A percentile compares a stretch with the other conserved stretches of the same genome.
Conservation (phyloP, 2,888 invertebrate species). For the Philhelius pedissequus region DNA sequence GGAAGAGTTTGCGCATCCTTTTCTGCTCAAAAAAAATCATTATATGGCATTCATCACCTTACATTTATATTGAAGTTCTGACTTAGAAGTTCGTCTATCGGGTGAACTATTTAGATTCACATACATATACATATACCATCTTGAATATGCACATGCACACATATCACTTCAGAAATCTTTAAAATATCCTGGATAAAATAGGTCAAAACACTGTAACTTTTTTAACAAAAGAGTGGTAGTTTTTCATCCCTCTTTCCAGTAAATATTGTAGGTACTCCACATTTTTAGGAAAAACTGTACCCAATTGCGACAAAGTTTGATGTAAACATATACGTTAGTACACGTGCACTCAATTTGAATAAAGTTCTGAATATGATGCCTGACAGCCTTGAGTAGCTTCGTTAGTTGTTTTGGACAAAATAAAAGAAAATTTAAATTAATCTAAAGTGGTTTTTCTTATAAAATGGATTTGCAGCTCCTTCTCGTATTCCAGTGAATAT, state of each 20-base stretch:
- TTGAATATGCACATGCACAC: not conserved
- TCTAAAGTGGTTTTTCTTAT: not conserved
- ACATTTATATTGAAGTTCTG: not conserved
- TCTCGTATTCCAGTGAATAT: not conserved
- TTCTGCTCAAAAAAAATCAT: not conserved
- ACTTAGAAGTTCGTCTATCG: not conserved
- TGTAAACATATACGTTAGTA: not conserved
- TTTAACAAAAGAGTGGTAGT: not conserved
- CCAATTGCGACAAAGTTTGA: not conserved
- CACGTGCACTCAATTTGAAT: constrained; percentile 48
- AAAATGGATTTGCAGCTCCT: too few species aligned
- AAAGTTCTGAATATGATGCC: constrained; percentile 26
- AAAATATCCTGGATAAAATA: not conserved
- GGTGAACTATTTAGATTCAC: not conserved
- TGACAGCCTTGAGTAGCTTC: constrained; percentile 38
- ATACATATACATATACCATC: not conserved
- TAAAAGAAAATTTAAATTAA: not conserved
- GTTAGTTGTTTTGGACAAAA: not conserved
- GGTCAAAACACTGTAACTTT: constrained; percentile 1
- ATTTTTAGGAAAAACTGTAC: not conserved
- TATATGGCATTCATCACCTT: not conserved
- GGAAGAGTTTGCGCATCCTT: not conserved
- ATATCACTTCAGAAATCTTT: not conserved
- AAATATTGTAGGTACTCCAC: not conserved
- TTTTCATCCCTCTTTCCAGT: not conserved